Conservation (phyloP, 2,797 vertebrate genomes). For the Lacerta agilis region DNA sequence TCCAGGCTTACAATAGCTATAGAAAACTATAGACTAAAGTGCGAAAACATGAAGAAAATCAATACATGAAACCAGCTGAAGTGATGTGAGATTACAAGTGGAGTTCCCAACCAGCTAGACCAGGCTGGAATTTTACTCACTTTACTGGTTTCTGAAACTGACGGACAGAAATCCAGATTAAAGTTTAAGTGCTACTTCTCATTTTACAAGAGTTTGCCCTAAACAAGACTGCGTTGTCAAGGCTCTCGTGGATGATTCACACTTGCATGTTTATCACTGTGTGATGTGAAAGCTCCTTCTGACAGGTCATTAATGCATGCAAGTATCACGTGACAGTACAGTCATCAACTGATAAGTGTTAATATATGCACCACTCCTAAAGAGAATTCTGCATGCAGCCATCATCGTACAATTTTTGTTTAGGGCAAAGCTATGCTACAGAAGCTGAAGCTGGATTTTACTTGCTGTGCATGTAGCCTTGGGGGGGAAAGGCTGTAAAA, state of each 20-base stretch:
- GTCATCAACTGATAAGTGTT: background rate
- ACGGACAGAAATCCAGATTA: too few relatives aligned
- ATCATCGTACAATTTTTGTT: background rate
- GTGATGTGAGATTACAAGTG: background rate
- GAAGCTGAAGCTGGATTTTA: background rate
- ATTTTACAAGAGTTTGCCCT: background rate
- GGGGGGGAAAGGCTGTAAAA: background rate
- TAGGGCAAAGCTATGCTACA: background rate
- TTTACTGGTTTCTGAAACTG: background rate
- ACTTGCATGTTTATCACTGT: background rate
- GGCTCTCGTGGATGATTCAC: background rate
- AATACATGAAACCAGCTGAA: background rate
- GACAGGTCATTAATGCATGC: too few relatives aligned
- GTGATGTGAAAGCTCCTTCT: background rate
- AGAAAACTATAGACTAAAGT: background rate
- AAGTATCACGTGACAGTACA: background rate
- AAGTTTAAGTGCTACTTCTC: background rate
- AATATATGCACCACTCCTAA: background rate
- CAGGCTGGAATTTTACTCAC: background rate
- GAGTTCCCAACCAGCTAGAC: background rate
- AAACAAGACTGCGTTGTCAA: background rate
- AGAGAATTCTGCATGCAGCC: background rate
- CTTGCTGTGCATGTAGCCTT: background rate
- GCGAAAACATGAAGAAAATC: slow-evolving; percentile 4
- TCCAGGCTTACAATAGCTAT: background rate